Conservation (phyloP, 2,888 invertebrate species). For the Fragum sueziense region DNA sequence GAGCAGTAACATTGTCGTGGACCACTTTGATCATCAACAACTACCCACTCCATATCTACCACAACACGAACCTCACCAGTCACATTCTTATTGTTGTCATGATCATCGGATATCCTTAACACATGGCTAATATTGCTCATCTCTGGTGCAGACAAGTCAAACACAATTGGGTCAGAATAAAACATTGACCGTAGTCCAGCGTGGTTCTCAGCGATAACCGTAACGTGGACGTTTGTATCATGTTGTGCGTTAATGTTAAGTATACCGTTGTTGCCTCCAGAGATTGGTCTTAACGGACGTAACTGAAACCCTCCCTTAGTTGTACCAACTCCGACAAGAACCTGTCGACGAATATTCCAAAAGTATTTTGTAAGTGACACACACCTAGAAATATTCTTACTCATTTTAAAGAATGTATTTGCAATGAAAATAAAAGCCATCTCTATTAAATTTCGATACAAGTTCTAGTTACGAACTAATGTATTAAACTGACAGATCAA, state of each 20-base stretch:
- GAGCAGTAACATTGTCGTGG: constrained; percentile 27
- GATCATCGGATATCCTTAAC: too few species aligned
- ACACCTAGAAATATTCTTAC: too few species aligned
- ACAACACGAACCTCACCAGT: neutral
- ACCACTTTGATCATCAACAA: constrained; percentile 38
- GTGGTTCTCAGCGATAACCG: constrained; percentile 58
- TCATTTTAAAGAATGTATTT: too few species aligned
- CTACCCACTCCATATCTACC: constrained; percentile 26
- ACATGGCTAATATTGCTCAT: neutral
- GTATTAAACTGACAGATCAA: too few species aligned
- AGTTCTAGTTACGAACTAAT: too few species aligned
- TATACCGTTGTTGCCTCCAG: constrained; percentile 31
- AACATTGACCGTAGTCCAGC: constrained; percentile 60
- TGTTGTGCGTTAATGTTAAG: constrained; percentile 47
- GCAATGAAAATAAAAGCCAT: too few species aligned
- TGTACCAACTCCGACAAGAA: constrained; percentile 57
- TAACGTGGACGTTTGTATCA: constrained; percentile 53
- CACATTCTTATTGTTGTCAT: neutral
- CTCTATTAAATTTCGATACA: too few species aligned
- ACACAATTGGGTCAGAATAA: constrained; percentile 35
- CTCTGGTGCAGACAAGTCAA: constrained; percentile 63
- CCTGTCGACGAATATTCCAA: too few species aligned
- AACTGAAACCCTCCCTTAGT: constrained; percentile 58
- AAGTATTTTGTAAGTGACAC: too few species aligned
- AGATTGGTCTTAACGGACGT: constrained; percentile 30